Percentiles rank a stretch among this genome's conserved stretches.
phyloP scores from a whole-genome alignment of 2,113 vertebrate genomes.

The Cebidichthys violaceus region DNA sequence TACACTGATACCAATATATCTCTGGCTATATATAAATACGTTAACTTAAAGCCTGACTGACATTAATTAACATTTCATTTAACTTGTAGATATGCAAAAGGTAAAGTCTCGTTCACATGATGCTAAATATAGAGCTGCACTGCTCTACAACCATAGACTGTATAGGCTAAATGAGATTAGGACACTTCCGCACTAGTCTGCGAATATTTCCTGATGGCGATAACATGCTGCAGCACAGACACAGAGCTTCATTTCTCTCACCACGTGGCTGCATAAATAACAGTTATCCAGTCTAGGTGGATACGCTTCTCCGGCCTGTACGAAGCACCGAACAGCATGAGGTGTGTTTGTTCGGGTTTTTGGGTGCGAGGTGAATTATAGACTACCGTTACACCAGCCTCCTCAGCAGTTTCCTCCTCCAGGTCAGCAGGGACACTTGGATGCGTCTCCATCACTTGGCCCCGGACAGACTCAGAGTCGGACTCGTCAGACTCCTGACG shows the following conservation, averaged over 20 bases:
- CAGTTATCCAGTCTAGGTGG: not conserved
- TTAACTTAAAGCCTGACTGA: too few relatives aligned
- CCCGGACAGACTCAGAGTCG: slow-evolving; percentile 40
- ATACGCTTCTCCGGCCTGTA: too few relatives aligned
- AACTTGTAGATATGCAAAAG: not conserved
- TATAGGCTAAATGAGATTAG: slow-evolving; percentile 1
- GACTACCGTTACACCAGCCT: slow-evolving; percentile 48
- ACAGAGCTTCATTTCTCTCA: not conserved
- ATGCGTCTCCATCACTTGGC: slow-evolving; percentile 56
- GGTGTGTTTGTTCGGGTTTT: too few relatives aligned
- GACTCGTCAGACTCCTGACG: slow-evolving; percentile 60
- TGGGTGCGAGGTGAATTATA: not conserved
- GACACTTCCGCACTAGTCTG: slow-evolving; percentile 9
- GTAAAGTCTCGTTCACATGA: not conserved
- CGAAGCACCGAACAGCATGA: not conserved
- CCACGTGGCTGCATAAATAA: slow-evolving; percentile 8
- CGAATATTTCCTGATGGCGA: slow-evolving; percentile 35
- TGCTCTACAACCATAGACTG: too few relatives aligned
- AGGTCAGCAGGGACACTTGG: not conserved
- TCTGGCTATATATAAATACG: too few relatives aligned
- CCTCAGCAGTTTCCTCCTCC: slow-evolving; percentile 61
- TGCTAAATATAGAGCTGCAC: too few relatives aligned
- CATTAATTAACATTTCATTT: too few relatives aligned
- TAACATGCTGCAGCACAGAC: slow-evolving; percentile 11
- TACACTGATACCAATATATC: too few relatives aligned